phyloP scores from a whole-genome alignment of 2,797 vertebrate genomes.

The Sebastes iracundus region DNA sequence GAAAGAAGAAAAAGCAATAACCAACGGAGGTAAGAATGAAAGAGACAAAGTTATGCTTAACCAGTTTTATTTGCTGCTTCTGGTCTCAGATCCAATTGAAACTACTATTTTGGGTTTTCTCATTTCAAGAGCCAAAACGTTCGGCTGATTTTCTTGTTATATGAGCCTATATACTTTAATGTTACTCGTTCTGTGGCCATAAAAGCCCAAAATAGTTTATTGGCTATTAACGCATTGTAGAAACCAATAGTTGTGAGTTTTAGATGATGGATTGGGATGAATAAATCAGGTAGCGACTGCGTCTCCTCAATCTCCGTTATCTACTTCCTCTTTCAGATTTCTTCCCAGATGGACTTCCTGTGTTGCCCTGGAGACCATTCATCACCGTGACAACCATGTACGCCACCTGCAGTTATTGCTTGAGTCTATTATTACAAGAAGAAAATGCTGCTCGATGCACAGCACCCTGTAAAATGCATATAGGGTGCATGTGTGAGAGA shows the following conservation, averaged over 20 bases:
- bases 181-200: constrained; percentile 25
- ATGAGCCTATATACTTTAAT: constrained; percentile 10
- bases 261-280: constrained; percentile 63
- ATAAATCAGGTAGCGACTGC: constrained; percentile 60
- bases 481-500: neutral
- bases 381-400: constrained; percentile 78
- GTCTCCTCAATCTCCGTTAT: constrained; percentile 68
- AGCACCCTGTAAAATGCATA: constrained; percentile 13
- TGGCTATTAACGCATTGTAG: constrained; percentile 31
- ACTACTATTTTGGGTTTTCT: constrained; percentile 47
- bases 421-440: constrained; percentile 63
- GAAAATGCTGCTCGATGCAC: constrained; percentile 39
- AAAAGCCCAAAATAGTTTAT: constrained; percentile 46
- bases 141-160: constrained; percentile 30
- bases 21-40: neutral
- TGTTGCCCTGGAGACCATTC: constrained; percentile 78
- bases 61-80: constrained; percentile 31
- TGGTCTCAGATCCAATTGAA: constrained; percentile 24
- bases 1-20: neutral
- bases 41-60: constrained; percentile 2
- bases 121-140: constrained; percentile 32
- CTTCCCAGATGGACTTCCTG: constrained; percentile 77
- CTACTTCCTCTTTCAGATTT: constrained; percentile 75
- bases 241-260: constrained; percentile 47
- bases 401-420: constrained; percentile 71